phyloP scores from a whole-genome alignment of 2,113 vertebrate species.

The Kryptolebias marmoratus region DNA sequence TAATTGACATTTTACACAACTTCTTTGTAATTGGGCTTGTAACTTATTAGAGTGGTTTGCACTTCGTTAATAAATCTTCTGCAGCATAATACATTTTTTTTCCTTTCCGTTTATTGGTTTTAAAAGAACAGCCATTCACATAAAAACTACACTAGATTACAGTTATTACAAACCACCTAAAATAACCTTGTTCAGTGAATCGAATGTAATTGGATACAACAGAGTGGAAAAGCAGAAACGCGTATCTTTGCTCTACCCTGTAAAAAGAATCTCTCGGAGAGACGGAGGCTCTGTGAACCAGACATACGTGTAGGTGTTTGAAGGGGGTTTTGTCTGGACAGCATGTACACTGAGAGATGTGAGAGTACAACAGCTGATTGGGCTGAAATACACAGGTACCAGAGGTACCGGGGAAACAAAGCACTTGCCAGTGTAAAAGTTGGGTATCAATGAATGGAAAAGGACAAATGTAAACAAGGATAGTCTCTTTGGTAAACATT shows the following conservation, averaged over 20 bases:
- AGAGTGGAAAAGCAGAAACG: slow-evolving; percentile 49
- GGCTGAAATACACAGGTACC: slow-evolving; percentile 35
- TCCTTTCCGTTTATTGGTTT: slow-evolving; percentile 75
- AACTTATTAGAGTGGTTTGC: background rate
- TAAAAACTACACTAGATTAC: slow-evolving; percentile 71
- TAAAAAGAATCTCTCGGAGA: slow-evolving; percentile 45
- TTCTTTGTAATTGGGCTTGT: too few relatives aligned
- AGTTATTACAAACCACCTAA: slow-evolving; percentile 68
- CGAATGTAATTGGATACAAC: slow-evolving; percentile 45
- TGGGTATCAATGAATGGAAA: slow-evolving; percentile 49
- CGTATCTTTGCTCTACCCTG: slow-evolving; percentile 64
- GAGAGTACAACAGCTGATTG: slow-evolving; percentile 58
- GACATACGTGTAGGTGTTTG: slow-evolving; percentile 35
- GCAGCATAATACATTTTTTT: background rate
- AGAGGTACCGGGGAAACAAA: slow-evolving; percentile 44
- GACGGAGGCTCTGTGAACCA: slow-evolving; percentile 32
- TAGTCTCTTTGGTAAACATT: slow-evolving; percentile 72
- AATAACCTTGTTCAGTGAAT: slow-evolving; percentile 45
- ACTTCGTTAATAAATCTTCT: slow-evolving; percentile 29
- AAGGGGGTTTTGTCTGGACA: slow-evolving; percentile 43
- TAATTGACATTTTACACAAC: too few relatives aligned
- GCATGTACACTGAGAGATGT: slow-evolving; percentile 38
- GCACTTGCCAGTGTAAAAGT: slow-evolving; percentile 52
- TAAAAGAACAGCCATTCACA: slow-evolving; percentile 79
- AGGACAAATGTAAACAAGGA: slow-evolving; percentile 64